Evolutionary conservation across 2,113 vertebrate genomes (phyloP).

Genomic region (Hydrochoerus hydrochaeris): DNA sequence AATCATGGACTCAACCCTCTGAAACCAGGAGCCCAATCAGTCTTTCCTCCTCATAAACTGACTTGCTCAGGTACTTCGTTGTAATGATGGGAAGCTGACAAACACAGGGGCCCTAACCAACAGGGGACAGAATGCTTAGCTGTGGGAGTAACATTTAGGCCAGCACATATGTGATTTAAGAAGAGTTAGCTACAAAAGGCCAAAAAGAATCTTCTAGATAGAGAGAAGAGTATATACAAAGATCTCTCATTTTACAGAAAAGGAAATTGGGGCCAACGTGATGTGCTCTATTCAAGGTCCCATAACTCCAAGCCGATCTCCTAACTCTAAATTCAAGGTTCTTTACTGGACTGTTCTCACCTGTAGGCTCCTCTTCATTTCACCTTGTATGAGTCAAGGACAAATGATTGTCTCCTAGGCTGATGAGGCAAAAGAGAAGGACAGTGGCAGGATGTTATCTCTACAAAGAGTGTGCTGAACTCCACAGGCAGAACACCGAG

Average conservation of each 20-base stretch:
- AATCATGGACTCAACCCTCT: background rate
- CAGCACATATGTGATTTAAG: background rate
- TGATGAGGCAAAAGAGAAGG: background rate
- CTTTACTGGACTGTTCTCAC: background rate
- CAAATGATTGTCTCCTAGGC: background rate
- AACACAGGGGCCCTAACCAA: background rate
- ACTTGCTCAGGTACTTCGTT: background rate
- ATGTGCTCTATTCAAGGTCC: background rate
- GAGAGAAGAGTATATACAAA: background rate
- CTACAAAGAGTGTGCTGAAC: conserved; percentile 59
- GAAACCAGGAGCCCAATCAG: background rate
- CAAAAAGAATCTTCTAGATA: background rate
- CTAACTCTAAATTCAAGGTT: background rate
- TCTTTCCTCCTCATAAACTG: background rate
- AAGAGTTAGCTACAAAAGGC: background rate
- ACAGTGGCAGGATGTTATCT: background rate
- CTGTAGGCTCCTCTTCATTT: background rate
- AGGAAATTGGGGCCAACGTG: conserved; percentile 1
- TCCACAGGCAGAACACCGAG: conserved; percentile 47
- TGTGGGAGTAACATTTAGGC: background rate
- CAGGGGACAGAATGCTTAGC: background rate
- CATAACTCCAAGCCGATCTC: background rate
- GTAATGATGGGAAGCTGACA: background rate
- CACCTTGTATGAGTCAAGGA: background rate
- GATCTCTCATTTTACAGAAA: background rate